A percentile compares a stretch with the other conserved stretches of the same genome.
These are phyloP conservation scores for Echinometra lucunter DNA, from an alignment of 53 echinoderm and acorn worm genomes.

Conservation along the genomic window DNA sequence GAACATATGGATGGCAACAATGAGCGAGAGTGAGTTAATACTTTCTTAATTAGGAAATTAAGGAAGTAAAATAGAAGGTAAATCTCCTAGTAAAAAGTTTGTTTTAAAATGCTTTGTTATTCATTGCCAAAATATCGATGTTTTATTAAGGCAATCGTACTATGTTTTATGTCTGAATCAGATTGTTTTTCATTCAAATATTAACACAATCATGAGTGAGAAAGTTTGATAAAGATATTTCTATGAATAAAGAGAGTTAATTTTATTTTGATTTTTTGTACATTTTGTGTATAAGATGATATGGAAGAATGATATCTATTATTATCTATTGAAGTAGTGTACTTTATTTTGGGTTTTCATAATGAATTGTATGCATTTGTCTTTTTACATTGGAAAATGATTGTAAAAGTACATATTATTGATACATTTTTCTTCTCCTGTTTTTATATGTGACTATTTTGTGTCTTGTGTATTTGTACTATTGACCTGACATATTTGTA, in stretches of 20 bases:
- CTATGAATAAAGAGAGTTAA: slow-evolving; percentile 60
- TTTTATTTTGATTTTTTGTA: slow-evolving; percentile 71
- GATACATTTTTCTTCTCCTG: not conserved
- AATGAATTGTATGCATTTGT: slow-evolving; percentile 2
- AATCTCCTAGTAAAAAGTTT: not conserved
- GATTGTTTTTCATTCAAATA: not conserved
- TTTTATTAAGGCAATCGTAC: slow-evolving; percentile 12
- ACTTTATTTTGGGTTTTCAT: slow-evolving; percentile 28
- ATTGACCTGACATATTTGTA: slow-evolving; percentile 17
- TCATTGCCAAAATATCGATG: slow-evolving; percentile 11
- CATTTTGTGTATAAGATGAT: slow-evolving; percentile 68
- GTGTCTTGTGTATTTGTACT: slow-evolving; percentile 40
- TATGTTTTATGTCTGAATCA: not conserved
- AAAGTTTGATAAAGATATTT: slow-evolving; percentile 50
- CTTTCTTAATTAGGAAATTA: no score
- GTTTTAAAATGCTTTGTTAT: slow-evolving; percentile 6
- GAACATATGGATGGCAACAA: no score
- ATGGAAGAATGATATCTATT: slow-evolving; percentile 1
- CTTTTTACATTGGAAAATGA: slow-evolving; percentile 4
- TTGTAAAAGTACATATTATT: slow-evolving; percentile 33
- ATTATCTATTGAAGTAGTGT: slow-evolving; percentile 61
- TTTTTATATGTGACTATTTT: slow-evolving; percentile 14
- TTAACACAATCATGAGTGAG: slow-evolving; percentile 24
- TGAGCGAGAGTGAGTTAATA: no score
- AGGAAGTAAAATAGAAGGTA: not conserved